Evolutionary conservation across 92 coral and sea anemone genomes (phyloP).

Genomic region (Galaxea fascicularis): DNA sequence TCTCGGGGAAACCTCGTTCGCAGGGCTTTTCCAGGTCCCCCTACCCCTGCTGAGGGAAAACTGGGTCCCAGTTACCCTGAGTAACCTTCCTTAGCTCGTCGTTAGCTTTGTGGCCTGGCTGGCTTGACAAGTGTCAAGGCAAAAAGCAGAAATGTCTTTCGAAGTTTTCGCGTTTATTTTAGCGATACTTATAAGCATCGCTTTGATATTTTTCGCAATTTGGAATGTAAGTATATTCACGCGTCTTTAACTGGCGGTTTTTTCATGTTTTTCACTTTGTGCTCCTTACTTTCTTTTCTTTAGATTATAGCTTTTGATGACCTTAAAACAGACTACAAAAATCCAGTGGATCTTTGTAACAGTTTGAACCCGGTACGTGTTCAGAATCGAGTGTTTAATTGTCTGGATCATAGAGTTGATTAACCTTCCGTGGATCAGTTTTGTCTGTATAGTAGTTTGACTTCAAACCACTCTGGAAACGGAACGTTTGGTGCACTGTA

Average conservation of each 20-base stretch:
- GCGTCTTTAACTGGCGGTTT: background rate
- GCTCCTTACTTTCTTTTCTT: background rate
- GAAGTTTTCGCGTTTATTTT: slow-evolving; percentile 94
- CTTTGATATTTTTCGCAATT: slow-evolving; percentile 93
- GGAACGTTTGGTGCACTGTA: too few relatives aligned
- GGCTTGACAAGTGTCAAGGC: slow-evolving; percentile 22
- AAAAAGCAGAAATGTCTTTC: slow-evolving; percentile 92
- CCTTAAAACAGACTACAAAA: slow-evolving; percentile 97
- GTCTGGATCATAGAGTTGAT: background rate
- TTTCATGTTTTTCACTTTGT: background rate
- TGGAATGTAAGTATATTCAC: slow-evolving; percentile 91
- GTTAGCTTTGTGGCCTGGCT: slow-evolving; percentile 51
- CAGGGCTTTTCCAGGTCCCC: too few relatives aligned
- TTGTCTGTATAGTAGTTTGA: too few relatives aligned
- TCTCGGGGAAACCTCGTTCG: too few relatives aligned
- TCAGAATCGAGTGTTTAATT: background rate
- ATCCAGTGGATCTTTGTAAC: slow-evolving; percentile 96
- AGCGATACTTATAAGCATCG: slow-evolving; percentile 89
- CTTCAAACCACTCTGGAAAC: too few relatives aligned
- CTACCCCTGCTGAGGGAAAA: too few relatives aligned
- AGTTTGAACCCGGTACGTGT: slow-evolving; percentile 88
- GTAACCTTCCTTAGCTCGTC: slow-evolving; percentile 14
- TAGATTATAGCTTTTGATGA: slow-evolving; percentile 99
- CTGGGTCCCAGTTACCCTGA: background rate
- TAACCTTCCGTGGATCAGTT: background rate